Base-by-base conservation (phyloP, 2,888 invertebrate species). In the Caenorhabditis angaria region DNA sequence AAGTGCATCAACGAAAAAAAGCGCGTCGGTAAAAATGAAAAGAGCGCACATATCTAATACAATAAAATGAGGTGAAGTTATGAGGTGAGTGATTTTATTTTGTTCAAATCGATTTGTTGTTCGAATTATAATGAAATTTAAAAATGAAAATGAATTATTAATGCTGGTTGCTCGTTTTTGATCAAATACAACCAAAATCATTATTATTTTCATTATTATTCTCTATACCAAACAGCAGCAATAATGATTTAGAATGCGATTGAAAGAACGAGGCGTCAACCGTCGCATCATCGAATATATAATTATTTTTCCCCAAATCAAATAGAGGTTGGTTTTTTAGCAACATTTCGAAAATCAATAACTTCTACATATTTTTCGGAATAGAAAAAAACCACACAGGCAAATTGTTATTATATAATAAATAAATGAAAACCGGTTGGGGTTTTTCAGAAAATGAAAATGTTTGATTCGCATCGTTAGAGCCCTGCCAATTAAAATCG, bases 401-500 rank as follows among this genome's bases (percentile, higher is more conserved):
- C n/a, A n/a, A n/a, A n/a, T n/a, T n/a, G n/a, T n/a, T n/a, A n/a
- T n/a, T n/a, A n/a, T n/a, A n/a, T n/a, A n/a, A n/a, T n/a, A n/a
- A n/a, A n/a, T 12, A 41, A 41, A 41, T 41, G 41, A 41, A 41
- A 41, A 41, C 41, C 41, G 41, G 41, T 41, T 18, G n/a, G n/a
- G n/a, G n/a, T 18, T 8, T 32, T 32, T 32, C 32, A 14, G 18
- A 41, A 41, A 41, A 41, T 41, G n/a, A n/a, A n/a, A n/a, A n/a
- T n/a, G n/a, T n/a, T n/a, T n/a, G 51, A 51, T 24, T 51, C 51
- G 51, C 51, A 51, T 51, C 51, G 51, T 51, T 51, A 24, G 51
- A 51, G 51, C 51, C 51, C 51, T 51, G 51, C 51, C 51, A 51
- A 51, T 51, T 51, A 62, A 50, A 64, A 47, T 47, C 20, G 27